Conservation (phyloP, 2,113 vertebrate species). For the Heterotilapia buettikoferi region DNA sequence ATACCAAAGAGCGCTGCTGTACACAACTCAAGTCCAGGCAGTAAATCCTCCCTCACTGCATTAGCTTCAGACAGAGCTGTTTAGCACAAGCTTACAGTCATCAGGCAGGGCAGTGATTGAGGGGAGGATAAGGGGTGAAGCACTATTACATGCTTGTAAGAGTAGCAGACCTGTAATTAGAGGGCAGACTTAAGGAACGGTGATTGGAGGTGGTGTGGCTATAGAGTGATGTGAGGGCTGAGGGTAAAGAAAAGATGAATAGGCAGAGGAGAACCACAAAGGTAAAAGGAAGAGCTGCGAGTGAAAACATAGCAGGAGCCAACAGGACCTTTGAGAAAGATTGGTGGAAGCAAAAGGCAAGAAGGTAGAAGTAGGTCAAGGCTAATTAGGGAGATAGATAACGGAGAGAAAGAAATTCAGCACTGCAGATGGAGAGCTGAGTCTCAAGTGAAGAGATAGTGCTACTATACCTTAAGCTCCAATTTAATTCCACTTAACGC, state of each 20-base stretch:
- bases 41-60: conserved; percentile 63
- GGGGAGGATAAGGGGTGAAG: conserved; percentile 48
- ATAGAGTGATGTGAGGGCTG: conserved; percentile 28
- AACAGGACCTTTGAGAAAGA: conserved; percentile 5
- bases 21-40: conserved; percentile 43
- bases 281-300: neutral
- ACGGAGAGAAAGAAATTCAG: conserved; percentile 22
- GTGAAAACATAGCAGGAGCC: neutral
- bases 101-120: conserved; percentile 53
- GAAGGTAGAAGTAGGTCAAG: conserved; percentile 39
- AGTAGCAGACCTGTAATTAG: conserved; percentile 55
- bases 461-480: conserved; percentile 1
- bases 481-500: neutral
- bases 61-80: conserved; percentile 54
- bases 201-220: conserved; percentile 28
- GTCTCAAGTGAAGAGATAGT: conserved; percentile 1
- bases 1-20: conserved; percentile 14
- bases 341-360: conserved; percentile 16
- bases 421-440: neutral
- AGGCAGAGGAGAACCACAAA: neutral
- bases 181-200: conserved; percentile 15
- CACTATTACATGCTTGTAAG: conserved; percentile 53
- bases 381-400: conserved; percentile 29
- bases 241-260: conserved; percentile 30
- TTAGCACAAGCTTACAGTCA: conserved; percentile 57